Base-by-base conservation (phyloP, 2,797 vertebrate species). In the Ataeniobius toweri region DNA sequence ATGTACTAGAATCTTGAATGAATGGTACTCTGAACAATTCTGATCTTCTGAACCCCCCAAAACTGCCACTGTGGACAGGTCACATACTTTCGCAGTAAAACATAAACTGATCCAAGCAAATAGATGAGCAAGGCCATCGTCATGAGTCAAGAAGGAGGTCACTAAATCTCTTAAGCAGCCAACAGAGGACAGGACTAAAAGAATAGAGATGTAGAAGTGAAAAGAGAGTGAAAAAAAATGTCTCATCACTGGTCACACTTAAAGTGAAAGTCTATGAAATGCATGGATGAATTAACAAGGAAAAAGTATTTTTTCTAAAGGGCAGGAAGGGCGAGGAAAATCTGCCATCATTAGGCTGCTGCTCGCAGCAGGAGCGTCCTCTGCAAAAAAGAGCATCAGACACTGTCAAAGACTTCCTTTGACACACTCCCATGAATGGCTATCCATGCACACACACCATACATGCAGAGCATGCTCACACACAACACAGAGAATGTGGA, bases 331-430 rank as follows among this genome's bases (percentile, higher is more conserved):
- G 81, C 68, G 73, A 85, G 73, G 78, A 82, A 87, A 86, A 86
- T 89, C 82, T 85, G 83, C 86, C 89, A 88, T 89, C 81, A 12
- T 84, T 79, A 39, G 84, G 87, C 83, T 80, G 58, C 83, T 81
- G 71, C 79, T 79, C 85, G 75, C 89, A 90, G 89, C 90, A 86
- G 93, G 89, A 92, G 87, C 87, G 77, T 89, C 88, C 77, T 76
- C 86, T 67, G 83, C 68, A 91, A 85, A 91, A 92, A 90, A 92
- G 81, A 84, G 77, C 80, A 83, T 86, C 88, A 90, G 90, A 86
- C 80, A 80, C 85, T 83, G 89, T 93, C 91, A 94, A 94, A 92
- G 91, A 88, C 90, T 82, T 88, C 81, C 87, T 90, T 92, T 93
- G 89, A 93, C 88, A 88, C 85, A 83, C 82, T 78, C 80, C 63